Conservation (phyloP, 2,797 vertebrate genomes). For the Esox lucius region DNA sequence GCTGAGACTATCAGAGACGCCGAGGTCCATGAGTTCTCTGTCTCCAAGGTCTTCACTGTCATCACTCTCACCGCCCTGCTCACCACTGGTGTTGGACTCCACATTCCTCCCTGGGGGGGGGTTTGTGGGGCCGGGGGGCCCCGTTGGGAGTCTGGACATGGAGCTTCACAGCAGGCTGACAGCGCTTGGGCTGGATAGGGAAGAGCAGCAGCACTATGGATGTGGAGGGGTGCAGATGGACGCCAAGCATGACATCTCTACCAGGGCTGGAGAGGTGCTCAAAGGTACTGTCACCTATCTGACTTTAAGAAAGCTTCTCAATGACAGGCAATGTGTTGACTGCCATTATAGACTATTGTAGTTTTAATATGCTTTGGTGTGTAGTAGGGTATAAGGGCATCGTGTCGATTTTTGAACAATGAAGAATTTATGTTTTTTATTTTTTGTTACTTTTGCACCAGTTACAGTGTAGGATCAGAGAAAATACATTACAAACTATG, state of each 20-base stretch:
- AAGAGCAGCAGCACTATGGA: conserved; percentile 50
- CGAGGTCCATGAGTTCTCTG: conserved; percentile 88
- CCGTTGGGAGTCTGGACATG: conserved; percentile 66
- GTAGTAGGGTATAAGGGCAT: not conserved
- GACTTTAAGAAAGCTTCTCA: not conserved
- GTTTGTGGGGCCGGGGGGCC: conserved; percentile 67
- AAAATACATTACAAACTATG: not conserved
- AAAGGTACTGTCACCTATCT: conserved; percentile 41
- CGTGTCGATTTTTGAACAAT: not conserved
- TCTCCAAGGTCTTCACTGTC: conserved; percentile 96
- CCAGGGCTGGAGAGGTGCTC: conserved; percentile 21
- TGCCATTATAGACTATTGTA: not conserved
- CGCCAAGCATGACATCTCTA: conserved; percentile 47
- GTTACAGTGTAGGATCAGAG: not conserved
- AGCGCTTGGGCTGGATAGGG: conserved; percentile 72
- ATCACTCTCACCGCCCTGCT: conserved; percentile 93
- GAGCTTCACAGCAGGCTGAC: conserved; percentile 75
- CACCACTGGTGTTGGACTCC: conserved; percentile 83
- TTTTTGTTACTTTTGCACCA: no score
- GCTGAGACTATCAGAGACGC: conserved; percentile 85
- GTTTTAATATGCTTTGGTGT: not conserved
- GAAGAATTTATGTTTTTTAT: not conserved
- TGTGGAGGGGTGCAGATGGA: conserved; percentile 16
- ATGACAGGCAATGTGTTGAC: not conserved
- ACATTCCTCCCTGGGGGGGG: conserved; percentile 81